Evolutionary conservation across 2,888 invertebrate species (phyloP), one percentile per base, ranked within the genome.

Genomic region (Sarcophaga caerulescens): DNA sequence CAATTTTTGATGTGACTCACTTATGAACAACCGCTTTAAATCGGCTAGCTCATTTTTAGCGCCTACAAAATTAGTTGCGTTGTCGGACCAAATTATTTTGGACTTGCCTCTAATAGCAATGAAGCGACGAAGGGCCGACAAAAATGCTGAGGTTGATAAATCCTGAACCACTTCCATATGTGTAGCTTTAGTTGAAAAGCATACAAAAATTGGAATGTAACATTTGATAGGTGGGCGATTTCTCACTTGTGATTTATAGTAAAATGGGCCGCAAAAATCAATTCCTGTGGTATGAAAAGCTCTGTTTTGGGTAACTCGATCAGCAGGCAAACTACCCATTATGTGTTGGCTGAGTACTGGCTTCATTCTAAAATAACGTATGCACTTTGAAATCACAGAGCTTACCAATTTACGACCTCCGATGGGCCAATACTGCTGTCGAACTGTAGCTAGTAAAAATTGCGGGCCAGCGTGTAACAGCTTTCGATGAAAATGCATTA

Each of bases 341-440:
- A 74, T 45, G 11, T 62, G 44, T 21, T 74, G 44, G 11, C 3
- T 35, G 10, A 25, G n/a, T 47, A 44, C n/a, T 19, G 74, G 74
- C 10, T 19, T 44, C n/a, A 62, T 17, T 17, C 63, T 35, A 44
- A 60, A 74, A 62, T 62, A 74, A 19, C 35, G 70, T 4, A 66
- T 19, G 23, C 76, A 76, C 19, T 76, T 44, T 5, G 11, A 35
- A 68, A 76, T 59, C 35, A 76, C 66, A 12, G 25, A 23, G 19
- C 77, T 59, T 35, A 45, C 44, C 12, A 35, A 19, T 45, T 60
- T 78, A n/a, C 45, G 62, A n/a, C 78, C 60, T 6, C 78, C 62
- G 12, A 63, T 63, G 17, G 75, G 52, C 87, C 87, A 88, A 59
- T 88, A 88, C 10, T 85, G 87, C 12, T 66, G 81, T 4, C 87